Evolutionary conservation across 2,797 vertebrate genomes (phyloP).

Genomic region (Macropodus opercularis): DNA sequence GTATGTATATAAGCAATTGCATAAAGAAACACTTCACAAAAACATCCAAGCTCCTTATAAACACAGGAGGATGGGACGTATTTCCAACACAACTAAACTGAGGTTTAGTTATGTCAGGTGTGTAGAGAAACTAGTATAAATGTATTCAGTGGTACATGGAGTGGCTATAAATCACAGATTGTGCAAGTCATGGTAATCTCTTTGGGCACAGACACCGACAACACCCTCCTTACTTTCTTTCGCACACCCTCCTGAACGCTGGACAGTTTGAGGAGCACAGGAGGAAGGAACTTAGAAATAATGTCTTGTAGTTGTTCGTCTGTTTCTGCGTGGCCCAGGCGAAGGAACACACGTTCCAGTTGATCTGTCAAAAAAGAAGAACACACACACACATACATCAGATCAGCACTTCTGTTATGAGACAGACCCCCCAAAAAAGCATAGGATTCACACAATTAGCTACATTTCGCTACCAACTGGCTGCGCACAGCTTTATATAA

Average conservation of each 20-base stretch:
- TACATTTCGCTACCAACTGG: background rate
- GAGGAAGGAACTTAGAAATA: slow-evolving; percentile 98
- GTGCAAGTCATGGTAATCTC: slow-evolving; percentile 1
- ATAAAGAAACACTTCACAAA: background rate
- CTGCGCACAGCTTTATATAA: slow-evolving; percentile 1
- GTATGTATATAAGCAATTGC: background rate
- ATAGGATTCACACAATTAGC: slow-evolving; percentile 7
- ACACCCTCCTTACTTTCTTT: slow-evolving; percentile 89
- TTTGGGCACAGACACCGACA: slow-evolving; percentile 6
- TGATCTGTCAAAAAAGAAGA: slow-evolving; percentile 85
- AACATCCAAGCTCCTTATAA: background rate
- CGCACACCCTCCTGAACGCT: slow-evolving; percentile 97
- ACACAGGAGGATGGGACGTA: background rate
- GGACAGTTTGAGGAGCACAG: slow-evolving; percentile 97
- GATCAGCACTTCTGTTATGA: too few species aligned
- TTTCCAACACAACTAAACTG: background rate
- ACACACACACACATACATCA: slow-evolving; percentile 15
- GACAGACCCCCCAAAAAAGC: background rate
- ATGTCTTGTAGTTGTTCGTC: slow-evolving; percentile 97
- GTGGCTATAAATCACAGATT: background rate
- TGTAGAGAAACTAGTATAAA: too few species aligned
- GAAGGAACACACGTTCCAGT: slow-evolving; percentile 96
- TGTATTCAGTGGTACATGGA: background rate
- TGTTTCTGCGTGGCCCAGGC: slow-evolving; percentile 97
- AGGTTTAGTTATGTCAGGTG: rapidly evolving